Base-by-base conservation (phyloP, 2,888 invertebrate genomes). In the Anorthoa munda region DNA sequence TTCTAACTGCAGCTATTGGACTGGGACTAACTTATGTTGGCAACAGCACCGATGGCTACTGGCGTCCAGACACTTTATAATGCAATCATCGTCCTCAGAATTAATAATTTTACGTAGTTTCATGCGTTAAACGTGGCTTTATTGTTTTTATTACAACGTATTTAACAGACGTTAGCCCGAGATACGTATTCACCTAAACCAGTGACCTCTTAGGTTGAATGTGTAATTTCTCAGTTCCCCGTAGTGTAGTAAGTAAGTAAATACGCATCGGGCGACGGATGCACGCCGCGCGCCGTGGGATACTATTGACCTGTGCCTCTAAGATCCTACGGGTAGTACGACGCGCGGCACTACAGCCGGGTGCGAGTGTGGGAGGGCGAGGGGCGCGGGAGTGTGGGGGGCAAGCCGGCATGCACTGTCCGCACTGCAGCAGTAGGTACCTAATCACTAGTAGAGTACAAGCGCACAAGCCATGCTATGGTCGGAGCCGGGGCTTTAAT, bases 401-500 rank as follows among this genome's bases (percentile, higher is more conserved):
- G 66, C 48, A 60, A 63, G 61, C 53, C 50, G 23, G 53, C 83
- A 80, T 80, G 80, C 80, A 72, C 58, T n/a, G 74, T 61, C 45
- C 59, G 46, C 50, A 26, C 53, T 64, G 48, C 55, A 17, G 51
- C 46, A 58, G 55, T n/a, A n/a, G n/a, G n/a, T 56, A 80, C 77
- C 65, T 83, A 77, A 46, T 59, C 31, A 46, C 59, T 79, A 58
- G 74, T 53, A 70, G 70, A 66, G 51, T 66, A 51, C 64, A 89
- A 92, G 92, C 80, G 91, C 77, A 73, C 74, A 92, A 93, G 93
- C 93, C 93, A 93, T 93, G 93, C 93, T 85, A 74, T 84, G 84
- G 48, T 59, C 66, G 77, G 81, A 63, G 69, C 71, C 81, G 81
- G 78, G 56, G 63, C 87, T 88, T 85, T 72, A 76, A 66, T 82